Conservation (phyloP, 2,888 invertebrate species). For the Psococerastis gibbosa region DNA sequence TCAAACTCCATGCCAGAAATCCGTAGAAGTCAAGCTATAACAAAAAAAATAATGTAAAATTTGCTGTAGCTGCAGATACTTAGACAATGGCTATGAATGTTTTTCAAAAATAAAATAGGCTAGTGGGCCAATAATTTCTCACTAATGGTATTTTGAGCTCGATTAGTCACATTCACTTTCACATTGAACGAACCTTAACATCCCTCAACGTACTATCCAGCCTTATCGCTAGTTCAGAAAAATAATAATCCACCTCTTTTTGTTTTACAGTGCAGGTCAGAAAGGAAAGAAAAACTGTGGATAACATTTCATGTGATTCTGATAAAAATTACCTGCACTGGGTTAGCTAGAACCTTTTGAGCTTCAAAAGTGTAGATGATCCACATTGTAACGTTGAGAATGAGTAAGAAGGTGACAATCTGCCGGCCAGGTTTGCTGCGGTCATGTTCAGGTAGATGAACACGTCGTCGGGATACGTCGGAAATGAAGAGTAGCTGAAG, state of each 20-base stretch:
- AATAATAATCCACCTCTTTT: background rate
- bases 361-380: slow-evolving; percentile 89
- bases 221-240: slow-evolving; percentile 3
- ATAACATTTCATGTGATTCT: background rate
- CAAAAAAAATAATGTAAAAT: no score
- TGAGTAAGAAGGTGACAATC: slow-evolving; percentile 84
- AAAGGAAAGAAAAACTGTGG: slow-evolving; percentile 13
- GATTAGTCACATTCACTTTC: no score
- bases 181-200: no score
- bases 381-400: slow-evolving; percentile 94
- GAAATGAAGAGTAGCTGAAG: slow-evolving; percentile 84
- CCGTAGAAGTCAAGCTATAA: slow-evolving; percentile 78
- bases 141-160: no score
- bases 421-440: slow-evolving; percentile 89
- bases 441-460: slow-evolving; percentile 80
- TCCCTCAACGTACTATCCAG: no score
- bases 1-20: slow-evolving; percentile 79
- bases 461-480: slow-evolving; percentile 79
- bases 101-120: no score
- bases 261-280: no score
- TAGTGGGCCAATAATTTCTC: no score
- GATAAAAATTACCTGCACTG: slow-evolving; percentile 44
- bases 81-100: no score
- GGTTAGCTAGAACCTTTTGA: slow-evolving; percentile 83
- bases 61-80: no score